phyloP scores from a whole-genome alignment of 2,797 vertebrate genomes.

The Notolabrus celidotus region DNA sequence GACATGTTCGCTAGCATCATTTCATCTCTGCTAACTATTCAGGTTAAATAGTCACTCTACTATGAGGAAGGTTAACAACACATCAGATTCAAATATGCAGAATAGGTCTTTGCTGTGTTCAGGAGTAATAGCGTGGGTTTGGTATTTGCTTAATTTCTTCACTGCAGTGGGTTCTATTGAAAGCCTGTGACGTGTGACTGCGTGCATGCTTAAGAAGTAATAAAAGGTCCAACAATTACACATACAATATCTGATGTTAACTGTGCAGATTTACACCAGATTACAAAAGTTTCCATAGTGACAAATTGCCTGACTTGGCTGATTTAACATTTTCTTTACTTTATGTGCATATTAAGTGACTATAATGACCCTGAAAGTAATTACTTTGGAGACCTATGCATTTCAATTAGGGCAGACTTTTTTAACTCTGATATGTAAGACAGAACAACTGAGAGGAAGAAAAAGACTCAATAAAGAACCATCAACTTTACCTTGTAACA shows the following conservation, averaged over 20 bases:
- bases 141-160: not conserved
- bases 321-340: constrained; percentile 39
- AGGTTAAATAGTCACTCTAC: not conserved
- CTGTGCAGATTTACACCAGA: constrained; percentile 6
- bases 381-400: constrained; percentile 28
- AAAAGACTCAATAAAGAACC: not conserved
- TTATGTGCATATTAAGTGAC: constrained; percentile 51
- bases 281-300: constrained; percentile 33
- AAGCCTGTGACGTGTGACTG: not conserved
- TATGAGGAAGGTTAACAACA: too few species aligned
- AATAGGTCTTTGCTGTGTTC: not conserved
- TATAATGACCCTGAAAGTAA: constrained; percentile 34
- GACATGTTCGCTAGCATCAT: too few species aligned
- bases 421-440: constrained; percentile 3
- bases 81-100: too few species aligned
- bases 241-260: not conserved
- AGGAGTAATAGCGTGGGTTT: not conserved
- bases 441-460: not conserved
- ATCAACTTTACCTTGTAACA: constrained; percentile 14
- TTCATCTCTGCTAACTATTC: too few species aligned
- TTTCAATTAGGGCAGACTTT: constrained; percentile 24
- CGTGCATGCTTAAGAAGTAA: not conserved
- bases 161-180: not conserved
- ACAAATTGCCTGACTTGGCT: constrained; percentile 17
- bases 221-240: not conserved